Conservation (phyloP, 2,113 vertebrate species). For the Sander vitreus region DNA sequence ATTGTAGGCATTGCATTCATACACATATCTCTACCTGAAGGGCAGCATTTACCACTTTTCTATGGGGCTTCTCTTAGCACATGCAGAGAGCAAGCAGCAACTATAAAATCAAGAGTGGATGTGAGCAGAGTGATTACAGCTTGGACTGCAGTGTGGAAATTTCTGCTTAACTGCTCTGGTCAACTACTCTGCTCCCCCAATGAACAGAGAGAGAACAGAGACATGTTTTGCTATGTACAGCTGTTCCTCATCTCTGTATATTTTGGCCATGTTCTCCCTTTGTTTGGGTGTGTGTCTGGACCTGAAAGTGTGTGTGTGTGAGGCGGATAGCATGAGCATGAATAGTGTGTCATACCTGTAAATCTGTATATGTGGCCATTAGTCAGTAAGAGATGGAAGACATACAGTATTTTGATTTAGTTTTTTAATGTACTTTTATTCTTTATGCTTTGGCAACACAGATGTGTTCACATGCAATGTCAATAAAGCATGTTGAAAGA, state of each 20-base stretch:
- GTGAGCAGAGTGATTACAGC: constrained; percentile 21
- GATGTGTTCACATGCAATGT: neutral
- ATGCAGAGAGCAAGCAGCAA: neutral
- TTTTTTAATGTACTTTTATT: neutral
- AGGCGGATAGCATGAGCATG: constrained; percentile 3
- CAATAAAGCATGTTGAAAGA: neutral
- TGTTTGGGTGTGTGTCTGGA: constrained; percentile 14
- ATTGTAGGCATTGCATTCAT: neutral
- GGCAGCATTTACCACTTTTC: neutral
- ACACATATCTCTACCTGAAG: neutral
- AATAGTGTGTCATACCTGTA: neutral
- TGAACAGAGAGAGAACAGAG: neutral
- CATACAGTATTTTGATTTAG: neutral
- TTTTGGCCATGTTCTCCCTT: constrained; percentile 45
- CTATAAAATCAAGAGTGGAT: constrained; percentile 11
- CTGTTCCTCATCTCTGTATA: constrained; percentile 51
- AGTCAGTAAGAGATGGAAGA: neutral
- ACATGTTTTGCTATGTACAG: constrained; percentile 41
- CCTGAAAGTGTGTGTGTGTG: neutral
- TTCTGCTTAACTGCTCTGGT: constrained; percentile 15
- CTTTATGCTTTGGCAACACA: neutral
- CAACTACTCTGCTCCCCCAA: neutral
- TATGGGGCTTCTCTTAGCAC: neutral
- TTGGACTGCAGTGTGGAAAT: constrained; percentile 20
- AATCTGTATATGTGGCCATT: constrained; percentile 37